Percentiles rank a stretch among this genome's conserved stretches.
Conservation (phyloP, 2,888 invertebrate genomes). For the Acanthacorydalis orientalis region DNA sequence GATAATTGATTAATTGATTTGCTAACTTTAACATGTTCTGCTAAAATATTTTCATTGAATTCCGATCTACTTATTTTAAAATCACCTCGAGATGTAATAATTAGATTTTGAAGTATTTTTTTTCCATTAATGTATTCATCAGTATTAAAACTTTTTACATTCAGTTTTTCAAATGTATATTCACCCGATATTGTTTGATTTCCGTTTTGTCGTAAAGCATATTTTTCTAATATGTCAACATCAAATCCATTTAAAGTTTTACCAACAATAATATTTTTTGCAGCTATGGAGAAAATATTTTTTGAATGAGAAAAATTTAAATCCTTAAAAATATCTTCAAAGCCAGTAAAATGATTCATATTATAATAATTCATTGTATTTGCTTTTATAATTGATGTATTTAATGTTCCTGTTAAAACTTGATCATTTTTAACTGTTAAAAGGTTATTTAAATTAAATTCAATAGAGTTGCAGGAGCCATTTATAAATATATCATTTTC, state of each 20-base stretch:
- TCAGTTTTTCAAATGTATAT: slow-evolving; percentile 20
- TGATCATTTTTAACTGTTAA: slow-evolving; percentile 20
- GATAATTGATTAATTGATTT: slow-evolving; percentile 29
- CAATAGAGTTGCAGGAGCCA: slow-evolving; percentile 18
- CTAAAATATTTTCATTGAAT: slow-evolving; percentile 24
- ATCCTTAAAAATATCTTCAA: slow-evolving; percentile 8
- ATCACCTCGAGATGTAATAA: slow-evolving; percentile 20
- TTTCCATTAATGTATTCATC: slow-evolving; percentile 12
- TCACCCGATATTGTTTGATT: slow-evolving; percentile 28
- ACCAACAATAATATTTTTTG: slow-evolving; percentile 25
- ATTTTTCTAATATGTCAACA: slow-evolving; percentile 25
- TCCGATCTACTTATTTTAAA: slow-evolving; percentile 28
- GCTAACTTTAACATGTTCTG: slow-evolving; percentile 24
- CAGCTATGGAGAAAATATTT: slow-evolving; percentile 16
- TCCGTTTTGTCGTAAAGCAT: slow-evolving; percentile 29
- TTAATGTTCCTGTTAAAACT: slow-evolving; percentile 20
- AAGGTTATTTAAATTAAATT: slow-evolving; percentile 16
- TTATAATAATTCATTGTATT: slow-evolving; percentile 14
- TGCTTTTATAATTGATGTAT: slow-evolving; percentile 12
- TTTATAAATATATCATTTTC: slow-evolving; percentile 14
- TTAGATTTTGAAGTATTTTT: slow-evolving; percentile 19
- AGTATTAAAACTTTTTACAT: slow-evolving; percentile 17
- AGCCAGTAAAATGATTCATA: slow-evolving; percentile 16
- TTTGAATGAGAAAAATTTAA: slow-evolving; percentile 8
- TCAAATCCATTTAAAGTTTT: slow-evolving; percentile 31